Evolutionary conservation across 2,797 vertebrate genomes (phyloP).

Genomic region (Zalophus californianus): DNA sequence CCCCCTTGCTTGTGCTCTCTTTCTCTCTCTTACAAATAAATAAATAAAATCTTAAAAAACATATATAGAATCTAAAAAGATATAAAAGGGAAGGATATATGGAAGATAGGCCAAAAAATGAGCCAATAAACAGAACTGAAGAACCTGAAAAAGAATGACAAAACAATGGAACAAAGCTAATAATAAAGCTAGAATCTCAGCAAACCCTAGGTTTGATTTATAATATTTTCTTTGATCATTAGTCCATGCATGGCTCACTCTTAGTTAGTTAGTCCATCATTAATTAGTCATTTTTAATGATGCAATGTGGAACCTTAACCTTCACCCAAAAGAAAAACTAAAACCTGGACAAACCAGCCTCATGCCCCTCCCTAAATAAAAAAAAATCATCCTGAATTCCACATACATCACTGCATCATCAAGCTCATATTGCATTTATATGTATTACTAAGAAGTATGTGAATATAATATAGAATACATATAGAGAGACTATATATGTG

Average conservation of each 20-base stretch:
- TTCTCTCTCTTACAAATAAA: not conserved
- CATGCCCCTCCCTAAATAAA: not conserved
- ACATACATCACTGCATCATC: not conserved
- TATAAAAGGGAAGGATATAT: not conserved
- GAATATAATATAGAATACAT: not conserved
- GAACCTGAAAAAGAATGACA: not conserved
- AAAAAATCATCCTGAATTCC: not conserved
- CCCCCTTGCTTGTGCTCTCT: not conserved
- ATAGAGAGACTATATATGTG: not conserved
- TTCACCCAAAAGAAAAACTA: not conserved
- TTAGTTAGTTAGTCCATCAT: not conserved
- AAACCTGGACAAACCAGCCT: not conserved
- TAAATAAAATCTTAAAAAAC: too few relatives aligned
- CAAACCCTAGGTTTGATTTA: not conserved
- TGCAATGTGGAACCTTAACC: not conserved
- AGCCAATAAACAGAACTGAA: not conserved
- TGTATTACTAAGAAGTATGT: not conserved
- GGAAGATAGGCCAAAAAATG: not conserved
- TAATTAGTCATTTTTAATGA: not conserved
- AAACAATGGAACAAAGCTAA: not conserved
- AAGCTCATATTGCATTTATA: not conserved
- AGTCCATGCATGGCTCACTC: not conserved
- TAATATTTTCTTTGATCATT: not conserved
- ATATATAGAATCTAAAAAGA: not conserved
- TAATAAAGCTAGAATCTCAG: not conserved